Percentiles rank a stretch among this genome's conserved stretches.
Evolutionary conservation across 2,888 invertebrate genomes (phyloP).

Genomic region (Unio delphinus): DNA sequence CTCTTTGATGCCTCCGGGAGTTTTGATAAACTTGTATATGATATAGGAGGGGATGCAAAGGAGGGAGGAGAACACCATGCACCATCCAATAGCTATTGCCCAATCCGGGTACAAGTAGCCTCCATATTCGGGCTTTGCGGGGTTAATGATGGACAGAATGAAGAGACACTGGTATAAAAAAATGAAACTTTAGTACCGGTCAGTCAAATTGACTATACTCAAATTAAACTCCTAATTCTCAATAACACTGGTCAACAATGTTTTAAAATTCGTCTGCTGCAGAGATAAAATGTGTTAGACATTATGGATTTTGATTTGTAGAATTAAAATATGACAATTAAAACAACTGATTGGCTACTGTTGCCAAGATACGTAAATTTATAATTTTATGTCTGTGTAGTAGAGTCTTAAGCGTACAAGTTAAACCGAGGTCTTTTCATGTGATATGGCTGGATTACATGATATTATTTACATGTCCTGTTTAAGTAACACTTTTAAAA

Average conservation of each 20-base stretch:
- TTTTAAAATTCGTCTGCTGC: neutral
- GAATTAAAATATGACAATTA: too few species aligned
- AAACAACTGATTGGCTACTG: too few species aligned
- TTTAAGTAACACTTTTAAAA: too few species aligned
- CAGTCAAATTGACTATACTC: neutral
- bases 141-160: constrained; percentile 55
- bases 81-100: constrained; percentile 64
- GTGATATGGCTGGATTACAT: too few species aligned
- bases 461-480: too few species aligned
- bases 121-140: constrained; percentile 47
- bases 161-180: constrained; percentile 57
- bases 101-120: constrained; percentile 61
- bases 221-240: too few species aligned
- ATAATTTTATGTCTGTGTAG: too few species aligned
- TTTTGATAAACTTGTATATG: constrained; percentile 62
- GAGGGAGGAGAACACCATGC: constrained; percentile 66
- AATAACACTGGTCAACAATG: neutral
- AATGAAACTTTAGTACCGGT: neutral
- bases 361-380: too few species aligned
- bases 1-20: constrained; percentile 56
- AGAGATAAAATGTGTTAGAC: neutral
- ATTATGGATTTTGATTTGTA: neutral
- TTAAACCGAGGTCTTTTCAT: too few species aligned
- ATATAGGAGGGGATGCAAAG: constrained; percentile 65
- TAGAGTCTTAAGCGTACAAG: too few species aligned